These are phyloP conservation scores for Leptinotarsa peninsularis DNA, from an alignment of 2,888 invertebrate species.

Conservation along the genomic window DNA sequence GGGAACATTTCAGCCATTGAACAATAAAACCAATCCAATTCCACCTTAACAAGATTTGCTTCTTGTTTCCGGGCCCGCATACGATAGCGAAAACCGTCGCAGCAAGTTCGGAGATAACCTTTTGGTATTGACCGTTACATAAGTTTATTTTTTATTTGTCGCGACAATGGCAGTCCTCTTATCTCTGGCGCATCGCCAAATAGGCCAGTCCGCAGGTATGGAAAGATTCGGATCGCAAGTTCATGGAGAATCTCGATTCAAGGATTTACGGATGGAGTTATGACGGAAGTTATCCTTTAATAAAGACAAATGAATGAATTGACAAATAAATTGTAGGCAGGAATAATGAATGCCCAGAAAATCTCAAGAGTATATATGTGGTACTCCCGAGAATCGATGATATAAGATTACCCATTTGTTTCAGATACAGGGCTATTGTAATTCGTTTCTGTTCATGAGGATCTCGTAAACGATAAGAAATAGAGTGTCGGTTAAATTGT, in stretches of 20 bases:
- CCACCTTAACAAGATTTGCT: conserved; percentile 40
- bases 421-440: too few relatives aligned
- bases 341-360: too few relatives aligned
- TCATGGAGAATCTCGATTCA: conserved; percentile 1
- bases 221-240: conserved; percentile 13
- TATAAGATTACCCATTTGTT: too few relatives aligned
- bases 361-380: too few relatives aligned
- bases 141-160: conserved; percentile 45
- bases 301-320: too few relatives aligned
- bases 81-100: conserved; percentile 31
- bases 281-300: not conserved
- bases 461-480: too few relatives aligned
- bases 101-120: conserved; percentile 38
- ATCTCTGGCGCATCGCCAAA: conserved; percentile 39
- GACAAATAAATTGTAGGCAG: too few relatives aligned
- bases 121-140: conserved; percentile 45
- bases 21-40: conserved; percentile 37
- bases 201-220: conserved; percentile 34
- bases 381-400: too few relatives aligned
- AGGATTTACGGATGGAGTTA: conserved; percentile 1
- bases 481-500: too few relatives aligned
- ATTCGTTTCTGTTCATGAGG: too few relatives aligned
- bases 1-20: conserved; percentile 21
- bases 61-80: conserved; percentile 38
- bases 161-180: conserved; percentile 30